A percentile compares a stretch with the other conserved stretches of the same genome.
phyloP scores from a whole-genome alignment of 2,888 invertebrate species.

The Drosophila lacicola region DNA sequence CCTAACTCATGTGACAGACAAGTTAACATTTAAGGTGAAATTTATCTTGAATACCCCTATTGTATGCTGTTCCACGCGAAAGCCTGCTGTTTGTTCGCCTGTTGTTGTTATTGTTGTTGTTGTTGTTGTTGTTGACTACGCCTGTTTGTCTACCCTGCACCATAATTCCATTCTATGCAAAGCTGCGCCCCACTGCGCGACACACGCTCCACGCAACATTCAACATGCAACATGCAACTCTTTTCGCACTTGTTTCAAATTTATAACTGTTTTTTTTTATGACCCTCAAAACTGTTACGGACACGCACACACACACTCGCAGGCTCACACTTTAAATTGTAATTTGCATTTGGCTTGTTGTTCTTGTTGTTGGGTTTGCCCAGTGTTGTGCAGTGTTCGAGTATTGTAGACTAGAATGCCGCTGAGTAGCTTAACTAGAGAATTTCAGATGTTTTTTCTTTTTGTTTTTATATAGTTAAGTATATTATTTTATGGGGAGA shows the following conservation, averaged over 20 bases:
- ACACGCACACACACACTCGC: constrained; percentile 24
- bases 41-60: constrained; percentile 27
- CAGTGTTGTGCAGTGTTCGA: constrained; percentile 21
- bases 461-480: constrained; percentile 2
- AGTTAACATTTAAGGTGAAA: background rate
- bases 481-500: constrained; percentile 18
- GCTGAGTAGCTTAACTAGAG: constrained; percentile 47
- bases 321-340: constrained; percentile 32
- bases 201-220: constrained; percentile 32
- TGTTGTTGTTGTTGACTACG: constrained; percentile 32
- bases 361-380: constrained; percentile 4
- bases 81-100: constrained; percentile 25
- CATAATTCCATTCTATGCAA: background rate
- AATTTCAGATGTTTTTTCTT: constrained; percentile 20
- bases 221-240: constrained; percentile 31
- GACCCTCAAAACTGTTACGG: constrained; percentile 33
- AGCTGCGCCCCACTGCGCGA: constrained; percentile 11
- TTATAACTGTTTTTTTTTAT: constrained; percentile 54
- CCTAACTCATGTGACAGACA: background rate
- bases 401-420: constrained; percentile 53
- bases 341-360: constrained; percentile 65
- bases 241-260: constrained; percentile 60
- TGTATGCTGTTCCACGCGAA: background rate
- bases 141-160: constrained; percentile 17
- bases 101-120: too few species aligned